Base-by-base conservation (phyloP, 1,140 invertebrate genomes). In the Lycorma delicatula region DNA sequence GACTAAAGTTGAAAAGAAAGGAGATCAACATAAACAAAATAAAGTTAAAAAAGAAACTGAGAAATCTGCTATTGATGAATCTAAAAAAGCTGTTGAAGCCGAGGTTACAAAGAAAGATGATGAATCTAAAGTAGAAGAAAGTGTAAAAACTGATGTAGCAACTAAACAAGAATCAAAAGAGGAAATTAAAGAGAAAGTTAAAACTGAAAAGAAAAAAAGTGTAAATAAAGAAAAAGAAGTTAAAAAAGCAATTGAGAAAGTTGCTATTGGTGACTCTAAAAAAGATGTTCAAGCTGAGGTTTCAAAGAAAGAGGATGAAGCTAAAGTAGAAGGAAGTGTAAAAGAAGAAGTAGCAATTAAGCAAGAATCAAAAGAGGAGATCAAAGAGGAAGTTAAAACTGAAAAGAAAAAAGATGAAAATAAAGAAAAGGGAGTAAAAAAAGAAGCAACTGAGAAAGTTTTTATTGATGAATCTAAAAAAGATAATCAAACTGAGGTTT, bases 1-100 rank as follows among this genome's bases (percentile, higher is more conserved):
- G 28, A 59, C 62, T 50, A 60, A 66, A 57, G 56, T 60, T 23
- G 46, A 50, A 26, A 59, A 64, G 38, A 47, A 53, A 60, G n/a
- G 28, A 41, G 41, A 59, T 29, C 26, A 62, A 50, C 49, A 63
- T 31, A 52, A 46, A 29, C 38, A 58, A 27, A 50, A 59, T 13
- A 48, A 54, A 34, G 49, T 48, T 18, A 50, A 55, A 13, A 31
- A 51, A 22, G 16, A 61, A 16, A 54, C 54, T 38, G 22, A 13
- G 44, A 44, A 55, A 41, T 28, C 52, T 22, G 60, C 51, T 22
- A 52, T 60, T n/a, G 51, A 66, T 26, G 52, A 56, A 36, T 53
- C 54, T 44, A 25, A 57, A 34, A 52, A 60, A 56, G 52, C 34
- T 57, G 36, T 38, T 52, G 44, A n/a, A n/a, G n/a, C n/a, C n/a